Conservation (phyloP, 2,888 invertebrate species). For the Mythimna pallens region DNA sequence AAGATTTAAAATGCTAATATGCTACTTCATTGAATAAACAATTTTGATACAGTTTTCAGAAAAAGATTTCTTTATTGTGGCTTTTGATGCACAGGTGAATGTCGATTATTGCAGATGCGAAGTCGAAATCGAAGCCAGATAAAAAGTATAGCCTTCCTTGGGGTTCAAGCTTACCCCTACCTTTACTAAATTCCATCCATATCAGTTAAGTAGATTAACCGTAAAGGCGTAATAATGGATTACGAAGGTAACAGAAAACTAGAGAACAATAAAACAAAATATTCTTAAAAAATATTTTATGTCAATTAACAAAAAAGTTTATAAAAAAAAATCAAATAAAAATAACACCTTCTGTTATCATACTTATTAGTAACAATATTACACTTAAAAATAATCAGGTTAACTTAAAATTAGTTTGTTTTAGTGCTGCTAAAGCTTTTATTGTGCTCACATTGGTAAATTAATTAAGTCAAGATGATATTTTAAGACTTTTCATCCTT, state of each 20-base stretch:
- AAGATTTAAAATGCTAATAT: no score
- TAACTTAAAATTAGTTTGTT: slow-evolving; percentile 62
- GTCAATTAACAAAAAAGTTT: slow-evolving; percentile 51
- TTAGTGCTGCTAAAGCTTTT: slow-evolving; percentile 35
- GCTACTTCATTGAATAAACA: no score
- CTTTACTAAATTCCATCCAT: no score
- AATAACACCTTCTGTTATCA: slow-evolving; percentile 58
- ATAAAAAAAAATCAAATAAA: slow-evolving; percentile 46
- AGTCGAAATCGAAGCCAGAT: no score
- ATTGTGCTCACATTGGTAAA: slow-evolving; percentile 47
- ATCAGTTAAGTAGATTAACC: no score
- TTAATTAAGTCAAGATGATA: not conserved
- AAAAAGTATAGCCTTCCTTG: no score
- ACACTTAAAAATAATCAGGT: slow-evolving; percentile 67
- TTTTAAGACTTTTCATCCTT: slow-evolving; percentile 46
- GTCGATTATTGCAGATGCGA: no score
- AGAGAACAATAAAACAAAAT: slow-evolving; percentile 5
- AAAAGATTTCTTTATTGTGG: no score
- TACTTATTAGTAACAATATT: slow-evolving; percentile 45
- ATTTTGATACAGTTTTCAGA: no score
- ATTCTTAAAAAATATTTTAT: slow-evolving; percentile 50
- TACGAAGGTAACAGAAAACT: not conserved
- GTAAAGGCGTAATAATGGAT: not conserved
- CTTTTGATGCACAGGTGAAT: no score
- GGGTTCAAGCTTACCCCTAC: no score